These are phyloP conservation scores for Anagrus nilaparvatae DNA, from an alignment of 1,140 invertebrate species.

Conservation along the genomic window DNA sequence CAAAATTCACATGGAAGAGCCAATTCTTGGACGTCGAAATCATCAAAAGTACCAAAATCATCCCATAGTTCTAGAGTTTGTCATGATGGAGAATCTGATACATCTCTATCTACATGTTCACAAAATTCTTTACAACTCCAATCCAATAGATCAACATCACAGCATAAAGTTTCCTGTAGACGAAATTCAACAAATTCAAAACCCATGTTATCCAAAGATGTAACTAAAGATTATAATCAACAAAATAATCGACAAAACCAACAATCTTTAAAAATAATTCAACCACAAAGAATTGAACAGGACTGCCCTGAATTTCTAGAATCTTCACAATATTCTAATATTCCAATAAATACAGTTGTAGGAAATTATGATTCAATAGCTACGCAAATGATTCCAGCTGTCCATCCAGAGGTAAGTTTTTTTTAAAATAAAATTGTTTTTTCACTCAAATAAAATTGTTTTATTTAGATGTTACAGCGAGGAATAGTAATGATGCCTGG, in stretches of 20 bases:
- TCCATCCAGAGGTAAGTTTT: slow-evolving; percentile 25
- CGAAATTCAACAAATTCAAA: slow-evolving; percentile 19
- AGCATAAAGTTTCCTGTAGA: slow-evolving; percentile 14
- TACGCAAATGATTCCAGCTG: slow-evolving; percentile 25
- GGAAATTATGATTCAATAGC: slow-evolving; percentile 33
- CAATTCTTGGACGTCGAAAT: slow-evolving; percentile 39
- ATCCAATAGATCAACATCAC: slow-evolving; percentile 1
- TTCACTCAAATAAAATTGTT: background rate
- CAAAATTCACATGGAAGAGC: no score
- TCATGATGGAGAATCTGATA: slow-evolving; percentile 50
- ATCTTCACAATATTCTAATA: slow-evolving; percentile 49
- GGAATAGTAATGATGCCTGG: slow-evolving; percentile 47
- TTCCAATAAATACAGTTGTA: slow-evolving; percentile 50
- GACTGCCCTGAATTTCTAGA: slow-evolving; percentile 38
- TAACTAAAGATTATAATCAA: background rate
- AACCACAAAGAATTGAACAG: slow-evolving; percentile 14
- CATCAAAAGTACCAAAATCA: slow-evolving; percentile 29
- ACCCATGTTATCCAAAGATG: slow-evolving; percentile 8
- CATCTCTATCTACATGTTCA: slow-evolving; percentile 57
- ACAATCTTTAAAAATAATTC: slow-evolving; percentile 12
- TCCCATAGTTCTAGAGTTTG: slow-evolving; percentile 28
- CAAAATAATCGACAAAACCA: slow-evolving; percentile 17
- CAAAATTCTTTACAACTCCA: slow-evolving; percentile 42
- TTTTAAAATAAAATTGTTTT: background rate
- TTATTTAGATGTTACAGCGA: slow-evolving; percentile 37